These are phyloP conservation scores for Hyperoplus lanceolatus DNA, from an alignment of 2,797 vertebrate genomes.

Conservation along the genomic window DNA sequence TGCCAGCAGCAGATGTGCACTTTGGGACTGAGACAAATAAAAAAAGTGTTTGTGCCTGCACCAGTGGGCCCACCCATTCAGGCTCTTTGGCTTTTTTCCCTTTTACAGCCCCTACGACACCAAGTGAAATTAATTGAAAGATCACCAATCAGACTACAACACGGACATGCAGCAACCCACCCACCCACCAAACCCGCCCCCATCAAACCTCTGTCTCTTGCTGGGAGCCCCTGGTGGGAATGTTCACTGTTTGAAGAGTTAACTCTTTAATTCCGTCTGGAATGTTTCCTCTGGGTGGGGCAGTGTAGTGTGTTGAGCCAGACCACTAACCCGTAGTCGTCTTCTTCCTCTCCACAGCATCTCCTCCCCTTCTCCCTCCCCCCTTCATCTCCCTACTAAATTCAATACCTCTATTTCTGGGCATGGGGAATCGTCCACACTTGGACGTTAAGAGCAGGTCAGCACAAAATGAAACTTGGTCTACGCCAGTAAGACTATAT, in stretches of 20 bases:
- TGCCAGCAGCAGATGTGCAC: constrained; percentile 78
- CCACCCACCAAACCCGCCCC: constrained; percentile 54
- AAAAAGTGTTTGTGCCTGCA: constrained; percentile 72
- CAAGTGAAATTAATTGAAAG: constrained; percentile 81
- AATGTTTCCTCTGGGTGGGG: constrained; percentile 90
- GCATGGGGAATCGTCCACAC: constrained; percentile 72
- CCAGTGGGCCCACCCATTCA: constrained; percentile 61
- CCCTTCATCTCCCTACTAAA: constrained; percentile 83
- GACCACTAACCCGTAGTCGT: constrained; percentile 67
- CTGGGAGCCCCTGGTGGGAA: constrained; percentile 80
- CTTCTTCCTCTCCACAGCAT: constrained; percentile 60
- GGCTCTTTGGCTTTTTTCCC: constrained; percentile 65
- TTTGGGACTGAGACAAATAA: constrained; percentile 76
- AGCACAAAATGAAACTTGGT: constrained; percentile 67
- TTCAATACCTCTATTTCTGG: constrained; percentile 87
- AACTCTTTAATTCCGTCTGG: constrained; percentile 89
- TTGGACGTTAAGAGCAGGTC: constrained; percentile 78
- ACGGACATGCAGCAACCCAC: constrained; percentile 63
- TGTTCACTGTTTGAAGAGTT: constrained; percentile 86
- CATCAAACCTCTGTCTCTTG: constrained; percentile 63
- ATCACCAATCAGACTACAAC: constrained; percentile 80
- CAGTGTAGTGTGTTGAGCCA: constrained; percentile 79
- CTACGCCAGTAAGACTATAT: constrained; percentile 34
- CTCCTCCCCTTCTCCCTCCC: constrained; percentile 44
- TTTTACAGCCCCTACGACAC: constrained; percentile 77